Percentiles rank a stretch among this genome's conserved stretches.
phyloP scores from a whole-genome alignment of 1,140 invertebrate genomes.

The Chironomus striatipennis region DNA sequence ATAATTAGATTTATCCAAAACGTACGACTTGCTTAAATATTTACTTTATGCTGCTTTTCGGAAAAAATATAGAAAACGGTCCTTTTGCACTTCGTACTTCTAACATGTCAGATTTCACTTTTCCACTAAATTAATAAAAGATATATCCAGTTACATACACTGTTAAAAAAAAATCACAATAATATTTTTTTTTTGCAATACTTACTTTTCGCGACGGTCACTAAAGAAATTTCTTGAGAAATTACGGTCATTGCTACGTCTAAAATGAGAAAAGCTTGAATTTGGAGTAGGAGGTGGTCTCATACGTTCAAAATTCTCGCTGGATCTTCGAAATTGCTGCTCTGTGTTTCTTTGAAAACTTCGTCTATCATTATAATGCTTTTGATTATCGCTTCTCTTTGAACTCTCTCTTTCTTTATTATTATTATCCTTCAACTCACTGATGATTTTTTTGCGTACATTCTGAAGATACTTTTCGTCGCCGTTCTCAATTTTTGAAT shows the following conservation, averaged over 20 bases:
- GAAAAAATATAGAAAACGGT: not conserved
- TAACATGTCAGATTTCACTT: not conserved
- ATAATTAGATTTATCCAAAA: too few species aligned
- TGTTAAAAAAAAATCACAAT: too few species aligned
- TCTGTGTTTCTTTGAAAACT: not conserved
- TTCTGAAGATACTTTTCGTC: not conserved
- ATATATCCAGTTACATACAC: not conserved
- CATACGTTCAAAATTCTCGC: not conserved
- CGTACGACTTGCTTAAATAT: not conserved
- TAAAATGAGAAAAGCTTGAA: not conserved
- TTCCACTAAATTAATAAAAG: not conserved
- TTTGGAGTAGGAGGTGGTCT: not conserved
- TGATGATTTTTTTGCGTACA: not conserved
- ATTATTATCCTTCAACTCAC: not conserved
- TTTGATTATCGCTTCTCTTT: not conserved
- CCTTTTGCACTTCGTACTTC: not conserved
- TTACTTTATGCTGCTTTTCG: not conserved
- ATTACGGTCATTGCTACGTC: not conserved
- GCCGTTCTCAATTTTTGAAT: not conserved
- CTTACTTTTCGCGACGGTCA: not conserved
- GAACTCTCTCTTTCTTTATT: not conserved
- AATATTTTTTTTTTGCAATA: not conserved
- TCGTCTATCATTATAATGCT: not conserved
- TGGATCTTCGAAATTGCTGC: not conserved
- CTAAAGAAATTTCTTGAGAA: not conserved